phyloP scores from a whole-genome alignment of 2,888 invertebrate genomes.

The Idaea biselata region DNA sequence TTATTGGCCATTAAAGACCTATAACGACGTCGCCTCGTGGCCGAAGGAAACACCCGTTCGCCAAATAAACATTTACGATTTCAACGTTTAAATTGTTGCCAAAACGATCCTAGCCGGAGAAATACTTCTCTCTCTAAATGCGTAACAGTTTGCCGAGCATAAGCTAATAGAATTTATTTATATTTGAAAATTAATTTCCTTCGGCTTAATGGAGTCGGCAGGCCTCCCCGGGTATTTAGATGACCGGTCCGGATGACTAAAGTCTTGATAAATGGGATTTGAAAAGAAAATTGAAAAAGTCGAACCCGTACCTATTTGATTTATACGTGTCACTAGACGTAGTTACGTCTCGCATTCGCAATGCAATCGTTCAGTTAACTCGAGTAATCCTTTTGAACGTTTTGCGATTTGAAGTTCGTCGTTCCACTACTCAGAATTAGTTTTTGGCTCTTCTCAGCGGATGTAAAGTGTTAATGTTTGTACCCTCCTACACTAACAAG shows the following conservation, averaged over 20 bases:
- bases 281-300: slow-evolving; percentile 23
- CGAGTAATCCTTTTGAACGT: slow-evolving; percentile 46
- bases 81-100: slow-evolving; percentile 73
- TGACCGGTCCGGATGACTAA: slow-evolving; percentile 43
- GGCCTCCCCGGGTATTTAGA: slow-evolving; percentile 51
- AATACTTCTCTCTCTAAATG: slow-evolving; percentile 63
- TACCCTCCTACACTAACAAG: slow-evolving; percentile 56
- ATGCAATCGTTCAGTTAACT: slow-evolving; percentile 46
- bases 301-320: slow-evolving; percentile 8
- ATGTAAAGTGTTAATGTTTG: slow-evolving; percentile 59
- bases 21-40: slow-evolving; percentile 68
- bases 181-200: slow-evolving; percentile 73
- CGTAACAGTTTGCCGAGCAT: slow-evolving; percentile 69
- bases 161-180: slow-evolving; percentile 76
- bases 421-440: slow-evolving; percentile 54
- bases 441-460: slow-evolving; percentile 60
- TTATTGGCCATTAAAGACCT: slow-evolving; percentile 76
- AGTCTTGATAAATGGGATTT: slow-evolving; percentile 24
- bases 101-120: slow-evolving; percentile 65
- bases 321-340: slow-evolving; percentile 3
- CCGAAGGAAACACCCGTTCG: slow-evolving; percentile 56
- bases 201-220: slow-evolving; percentile 57
- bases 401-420: slow-evolving; percentile 39
- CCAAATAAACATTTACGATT: slow-evolving; percentile 77
- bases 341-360: slow-evolving; percentile 30